Evolutionary conservation across 2,888 invertebrate genomes (phyloP).

Genomic region (Aethes cnicana): DNA sequence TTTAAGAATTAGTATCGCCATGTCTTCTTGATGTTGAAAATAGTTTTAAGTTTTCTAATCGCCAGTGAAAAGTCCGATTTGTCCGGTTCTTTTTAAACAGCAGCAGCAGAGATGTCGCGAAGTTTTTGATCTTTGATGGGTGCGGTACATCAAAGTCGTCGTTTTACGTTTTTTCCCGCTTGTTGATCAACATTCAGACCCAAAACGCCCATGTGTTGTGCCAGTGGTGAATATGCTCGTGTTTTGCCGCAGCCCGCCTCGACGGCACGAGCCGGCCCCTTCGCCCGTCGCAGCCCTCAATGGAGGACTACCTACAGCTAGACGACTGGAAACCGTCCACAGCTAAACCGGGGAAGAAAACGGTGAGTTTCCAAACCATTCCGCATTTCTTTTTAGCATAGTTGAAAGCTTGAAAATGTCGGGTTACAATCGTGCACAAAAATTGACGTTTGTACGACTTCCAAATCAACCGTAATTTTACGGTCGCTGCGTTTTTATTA

Average conservation of each 20-base stretch:
- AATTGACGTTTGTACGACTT: neutral
- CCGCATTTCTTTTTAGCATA: neutral
- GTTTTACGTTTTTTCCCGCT: too few relatives aligned
- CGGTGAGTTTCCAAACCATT: constrained; percentile 83
- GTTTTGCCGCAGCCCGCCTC: constrained; percentile 89
- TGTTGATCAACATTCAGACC: too few relatives aligned
- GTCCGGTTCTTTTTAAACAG: too few relatives aligned
- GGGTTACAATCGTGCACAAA: constrained; percentile 1
- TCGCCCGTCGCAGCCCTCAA: constrained; percentile 86
- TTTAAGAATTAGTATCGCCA: too few relatives aligned
- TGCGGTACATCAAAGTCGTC: neutral
- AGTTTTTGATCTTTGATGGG: neutral
- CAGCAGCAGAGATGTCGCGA: too few relatives aligned
- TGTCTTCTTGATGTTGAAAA: too few relatives aligned
- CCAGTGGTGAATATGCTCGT: constrained; percentile 39
- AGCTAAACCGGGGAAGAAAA: constrained; percentile 90
- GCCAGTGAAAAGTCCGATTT: too few relatives aligned
- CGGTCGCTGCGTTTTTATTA: constrained; percentile 2
- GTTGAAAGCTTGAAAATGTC: neutral
- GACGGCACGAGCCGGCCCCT: constrained; percentile 93
- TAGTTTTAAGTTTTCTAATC: too few relatives aligned
- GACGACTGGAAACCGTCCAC: constrained; percentile 88
- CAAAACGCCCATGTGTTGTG: neutral
- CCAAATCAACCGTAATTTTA: constrained; percentile 6
- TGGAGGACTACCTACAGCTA: constrained; percentile 96